Percentiles rank a stretch among this genome's conserved stretches.
These are phyloP conservation scores for Mactra quadrangularis DNA, from an alignment of 1,140 invertebrate genomes.

Conservation along the genomic window DNA sequence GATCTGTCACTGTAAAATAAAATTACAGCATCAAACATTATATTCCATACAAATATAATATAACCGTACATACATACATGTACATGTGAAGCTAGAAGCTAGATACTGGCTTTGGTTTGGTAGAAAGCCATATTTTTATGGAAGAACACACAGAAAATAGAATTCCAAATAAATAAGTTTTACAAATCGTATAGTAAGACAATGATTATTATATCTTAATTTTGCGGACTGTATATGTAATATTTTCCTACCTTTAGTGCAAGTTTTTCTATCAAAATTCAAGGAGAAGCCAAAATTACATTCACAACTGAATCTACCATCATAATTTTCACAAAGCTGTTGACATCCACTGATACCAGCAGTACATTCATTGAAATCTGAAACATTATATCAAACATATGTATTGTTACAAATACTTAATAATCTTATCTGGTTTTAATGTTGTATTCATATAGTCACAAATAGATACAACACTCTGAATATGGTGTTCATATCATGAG, in stretches of 20 bases:
- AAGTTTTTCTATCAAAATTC: slow-evolving; percentile 33
- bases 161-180: not conserved
- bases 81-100: not conserved
- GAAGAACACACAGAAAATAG: not conserved
- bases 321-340: slow-evolving; percentile 43
- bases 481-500: not conserved
- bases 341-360: slow-evolving; percentile 42
- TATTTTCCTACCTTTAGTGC: slow-evolving; percentile 31
- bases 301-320: slow-evolving; percentile 50
- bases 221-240: too few species aligned
- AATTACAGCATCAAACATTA: not conserved
- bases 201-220: too few species aligned
- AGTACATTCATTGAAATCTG: slow-evolving; percentile 58
- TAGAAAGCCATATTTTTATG: not conserved
- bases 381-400: not conserved
- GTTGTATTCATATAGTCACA: not conserved
- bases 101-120: not conserved
- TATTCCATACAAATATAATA: not conserved
- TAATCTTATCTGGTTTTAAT: not conserved
- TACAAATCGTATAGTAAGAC: not conserved
- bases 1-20: slow-evolving; percentile 33
- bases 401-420: not conserved
- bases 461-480: not conserved
- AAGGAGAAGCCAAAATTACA: slow-evolving; percentile 44
- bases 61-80: not conserved